Percentiles rank a stretch among this genome's conserved stretches.
These are phyloP conservation scores for Chaenodraco wilsoni DNA, from an alignment of 2,797 vertebrate species.

Conservation along the genomic window DNA sequence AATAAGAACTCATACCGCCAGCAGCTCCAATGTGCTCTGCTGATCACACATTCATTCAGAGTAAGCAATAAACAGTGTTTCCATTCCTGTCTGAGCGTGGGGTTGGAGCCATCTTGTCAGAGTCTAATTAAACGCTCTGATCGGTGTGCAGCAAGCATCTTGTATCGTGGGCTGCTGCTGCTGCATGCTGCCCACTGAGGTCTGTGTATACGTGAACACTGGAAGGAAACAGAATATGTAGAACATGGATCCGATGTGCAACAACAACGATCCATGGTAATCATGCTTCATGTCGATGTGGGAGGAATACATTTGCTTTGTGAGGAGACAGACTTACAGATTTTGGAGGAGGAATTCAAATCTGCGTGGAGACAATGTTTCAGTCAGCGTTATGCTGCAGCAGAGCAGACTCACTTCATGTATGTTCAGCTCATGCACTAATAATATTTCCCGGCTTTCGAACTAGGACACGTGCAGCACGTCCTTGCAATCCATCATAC, in stretches of 20 bases:
- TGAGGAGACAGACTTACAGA: slow-evolving; percentile 39
- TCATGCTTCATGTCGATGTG: slow-evolving; percentile 55
- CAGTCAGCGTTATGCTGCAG: slow-evolving; percentile 24
- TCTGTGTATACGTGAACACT: slow-evolving; percentile 73
- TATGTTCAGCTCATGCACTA: slow-evolving; percentile 19
- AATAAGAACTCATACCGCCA: slow-evolving; percentile 27
- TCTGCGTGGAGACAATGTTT: slow-evolving; percentile 42
- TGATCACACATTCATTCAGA: slow-evolving; percentile 68
- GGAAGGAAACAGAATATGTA: slow-evolving; percentile 60
- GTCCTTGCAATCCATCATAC: slow-evolving; percentile 11
- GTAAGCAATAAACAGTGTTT: slow-evolving; percentile 61
- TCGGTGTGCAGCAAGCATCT: slow-evolving; percentile 64
- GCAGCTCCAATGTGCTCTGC: slow-evolving; percentile 54
- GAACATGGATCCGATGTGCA: slow-evolving; percentile 67
- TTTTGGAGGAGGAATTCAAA: slow-evolving; percentile 48
- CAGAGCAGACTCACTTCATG: slow-evolving; percentile 32
- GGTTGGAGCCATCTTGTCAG: slow-evolving; percentile 62
- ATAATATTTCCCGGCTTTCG: neutral
- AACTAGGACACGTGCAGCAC: slow-evolving; percentile 14
- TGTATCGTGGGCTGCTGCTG: slow-evolving; percentile 53
- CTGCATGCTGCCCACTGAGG: slow-evolving; percentile 55
- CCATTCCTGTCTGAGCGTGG: slow-evolving; percentile 60
- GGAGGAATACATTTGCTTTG: slow-evolving; percentile 66
- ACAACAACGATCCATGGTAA: slow-evolving; percentile 55
- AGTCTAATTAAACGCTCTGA: slow-evolving; percentile 76